Percentiles rank a stretch among this genome's conserved stretches.
These are phyloP conservation scores for Minunthozetes semirufus DNA, from an alignment of 2,888 invertebrate species.

Conservation along the genomic window DNA sequence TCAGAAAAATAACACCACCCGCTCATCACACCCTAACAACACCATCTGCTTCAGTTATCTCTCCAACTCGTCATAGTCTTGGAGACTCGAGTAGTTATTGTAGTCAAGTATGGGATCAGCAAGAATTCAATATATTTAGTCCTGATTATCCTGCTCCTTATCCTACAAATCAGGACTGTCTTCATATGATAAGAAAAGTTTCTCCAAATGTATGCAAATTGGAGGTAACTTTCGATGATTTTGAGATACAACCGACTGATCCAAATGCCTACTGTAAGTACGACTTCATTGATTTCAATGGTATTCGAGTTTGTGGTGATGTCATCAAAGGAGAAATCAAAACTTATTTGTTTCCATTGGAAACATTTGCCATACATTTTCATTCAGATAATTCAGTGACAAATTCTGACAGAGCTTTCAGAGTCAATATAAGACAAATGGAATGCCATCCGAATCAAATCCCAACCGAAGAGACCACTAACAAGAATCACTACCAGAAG, in stretches of 20 bases:
- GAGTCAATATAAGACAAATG: constrained; percentile 39
- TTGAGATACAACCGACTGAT: constrained; percentile 42
- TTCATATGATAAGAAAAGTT: constrained; percentile 41
- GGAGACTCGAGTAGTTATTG: constrained; percentile 34
- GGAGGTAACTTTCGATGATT: constrained; percentile 43
- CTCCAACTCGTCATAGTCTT: neutral
- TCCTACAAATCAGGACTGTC: constrained; percentile 41
- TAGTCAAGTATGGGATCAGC: constrained; percentile 39
- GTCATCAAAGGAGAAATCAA: constrained; percentile 36
- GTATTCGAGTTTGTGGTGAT: constrained; percentile 39
- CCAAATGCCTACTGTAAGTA: constrained; percentile 40
- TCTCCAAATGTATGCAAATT: constrained; percentile 42
- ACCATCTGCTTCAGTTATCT: neutral
- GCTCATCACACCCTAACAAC: no score
- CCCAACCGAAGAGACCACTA: neutral
- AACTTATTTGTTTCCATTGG: constrained; percentile 31
- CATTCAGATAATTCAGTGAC: constrained; percentile 37
- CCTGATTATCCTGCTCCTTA: constrained; percentile 42
- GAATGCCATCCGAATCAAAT: constrained; percentile 37
- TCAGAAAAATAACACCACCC: no score
- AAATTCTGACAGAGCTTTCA: constrained; percentile 39
- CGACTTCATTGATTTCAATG: constrained; percentile 42
- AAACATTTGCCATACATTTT: constrained; percentile 38
- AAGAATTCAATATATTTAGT: constrained; percentile 43
- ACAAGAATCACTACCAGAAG: constrained; percentile 5